A percentile compares a stretch with the other conserved stretches of the same genome.
Evolutionary conservation across 1,140 invertebrate species (phyloP).

Genomic region (Xylocopa sonorina): DNA sequence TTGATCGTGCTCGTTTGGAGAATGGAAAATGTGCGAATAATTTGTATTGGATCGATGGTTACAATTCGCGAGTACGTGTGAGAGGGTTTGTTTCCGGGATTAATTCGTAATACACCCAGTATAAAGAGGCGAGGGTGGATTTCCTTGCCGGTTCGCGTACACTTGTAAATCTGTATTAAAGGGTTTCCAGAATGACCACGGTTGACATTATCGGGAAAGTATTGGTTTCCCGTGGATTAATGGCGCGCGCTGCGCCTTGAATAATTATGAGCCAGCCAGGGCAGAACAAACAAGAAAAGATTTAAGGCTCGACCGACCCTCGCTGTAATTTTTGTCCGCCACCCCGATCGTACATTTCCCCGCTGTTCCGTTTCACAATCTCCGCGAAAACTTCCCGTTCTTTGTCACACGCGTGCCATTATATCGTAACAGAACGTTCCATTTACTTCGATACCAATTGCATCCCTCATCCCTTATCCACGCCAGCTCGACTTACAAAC

Average conservation of each 20-base stretch:
- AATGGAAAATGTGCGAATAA: no score
- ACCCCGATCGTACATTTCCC: background rate
- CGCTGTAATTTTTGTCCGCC: slow-evolving; percentile 9
- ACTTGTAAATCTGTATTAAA: slow-evolving; percentile 52
- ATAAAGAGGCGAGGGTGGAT: slow-evolving; percentile 20
- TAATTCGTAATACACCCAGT: slow-evolving; percentile 30
- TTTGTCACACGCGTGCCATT: background rate
- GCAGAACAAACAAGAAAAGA: slow-evolving; percentile 43
- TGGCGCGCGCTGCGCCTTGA: slow-evolving; percentile 31
- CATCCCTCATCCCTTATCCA: no score
- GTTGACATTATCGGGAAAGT: slow-evolving; percentile 52
- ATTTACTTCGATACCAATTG: no score
- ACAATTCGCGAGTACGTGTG: no score
- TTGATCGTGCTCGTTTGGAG: no score
- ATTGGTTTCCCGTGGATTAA: slow-evolving; percentile 49
- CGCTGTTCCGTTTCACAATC: background rate
- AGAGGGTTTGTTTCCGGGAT: background rate
- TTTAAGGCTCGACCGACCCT: slow-evolving; percentile 12
- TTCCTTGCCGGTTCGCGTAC: slow-evolving; percentile 6
- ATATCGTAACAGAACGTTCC: no score
- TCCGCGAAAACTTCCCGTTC: background rate
- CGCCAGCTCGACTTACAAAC: no score
- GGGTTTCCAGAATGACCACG: slow-evolving; percentile 43
- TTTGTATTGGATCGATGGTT: no score
- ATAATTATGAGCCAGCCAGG: slow-evolving; percentile 44